Evolutionary conservation across 2,113 vertebrate species (phyloP).

Genomic region (Oxyruncus cristatus): DNA sequence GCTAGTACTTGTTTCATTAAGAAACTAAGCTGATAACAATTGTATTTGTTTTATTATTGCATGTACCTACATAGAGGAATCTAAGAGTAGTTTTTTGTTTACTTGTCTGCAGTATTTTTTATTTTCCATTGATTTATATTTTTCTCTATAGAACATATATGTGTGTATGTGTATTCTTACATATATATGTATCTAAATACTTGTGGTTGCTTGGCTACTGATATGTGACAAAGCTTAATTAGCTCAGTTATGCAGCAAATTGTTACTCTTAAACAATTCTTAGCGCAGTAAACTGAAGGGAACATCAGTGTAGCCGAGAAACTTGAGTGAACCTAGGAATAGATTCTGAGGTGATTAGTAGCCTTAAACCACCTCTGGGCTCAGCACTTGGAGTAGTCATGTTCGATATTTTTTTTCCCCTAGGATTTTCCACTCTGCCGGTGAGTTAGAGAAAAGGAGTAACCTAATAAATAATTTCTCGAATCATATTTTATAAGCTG

Average conservation of each 20-base stretch:
- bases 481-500: neutral
- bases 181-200: neutral
- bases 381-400: neutral
- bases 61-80: rapidly evolving
- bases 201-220: neutral
- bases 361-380: neutral
- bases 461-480: neutral
- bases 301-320: neutral
- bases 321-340: neutral
- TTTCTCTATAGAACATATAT: neutral
- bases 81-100: neutral
- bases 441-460: neutral
- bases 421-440: neutral
- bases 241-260: neutral
- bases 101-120: neutral
- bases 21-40: neutral
- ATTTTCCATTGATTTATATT: neutral
- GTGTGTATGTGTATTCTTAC: neutral
- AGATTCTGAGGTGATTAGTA: neutral
- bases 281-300: neutral
- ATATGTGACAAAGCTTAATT: neutral
- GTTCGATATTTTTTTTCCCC: neutral
- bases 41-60: neutral
- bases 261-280: neutral
- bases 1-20: neutral